A percentile compares a stretch with the other conserved stretches of the same genome.
phyloP scores from a whole-genome alignment of 1,140 invertebrate genomes.

The Drosophila ohnishii region DNA sequence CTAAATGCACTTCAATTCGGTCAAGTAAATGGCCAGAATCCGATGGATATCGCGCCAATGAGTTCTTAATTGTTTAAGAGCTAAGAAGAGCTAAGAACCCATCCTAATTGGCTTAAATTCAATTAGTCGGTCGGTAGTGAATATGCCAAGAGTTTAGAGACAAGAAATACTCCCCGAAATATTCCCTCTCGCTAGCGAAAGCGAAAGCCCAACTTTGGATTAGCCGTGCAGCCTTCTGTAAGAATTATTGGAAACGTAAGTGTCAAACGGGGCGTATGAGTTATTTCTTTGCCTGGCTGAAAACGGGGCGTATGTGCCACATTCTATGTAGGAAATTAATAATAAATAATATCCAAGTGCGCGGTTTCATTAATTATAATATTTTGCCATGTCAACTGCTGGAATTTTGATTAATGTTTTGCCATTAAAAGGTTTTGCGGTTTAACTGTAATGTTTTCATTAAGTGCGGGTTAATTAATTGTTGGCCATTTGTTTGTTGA shows the following conservation, averaged over 20 bases:
- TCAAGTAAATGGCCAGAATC: slow-evolving; percentile 9
- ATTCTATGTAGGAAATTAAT: slow-evolving; percentile 13
- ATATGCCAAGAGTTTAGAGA: slow-evolving; percentile 45
- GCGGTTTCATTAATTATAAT: slow-evolving; percentile 32
- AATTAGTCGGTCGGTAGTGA: slow-evolving; percentile 38
- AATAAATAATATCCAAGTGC: slow-evolving; percentile 11
- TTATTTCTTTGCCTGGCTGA: slow-evolving; percentile 13
- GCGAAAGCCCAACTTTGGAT: slow-evolving; percentile 43
- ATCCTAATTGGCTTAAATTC: slow-evolving; percentile 36
- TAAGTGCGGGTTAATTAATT: slow-evolving; percentile 16
- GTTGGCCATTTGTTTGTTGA: not conserved
- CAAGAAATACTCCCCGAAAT: slow-evolving; percentile 11
- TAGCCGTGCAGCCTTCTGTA: slow-evolving; percentile 33
- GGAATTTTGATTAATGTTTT: slow-evolving; percentile 32
- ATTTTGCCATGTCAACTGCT: slow-evolving; percentile 6
- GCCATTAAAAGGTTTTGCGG: slow-evolving; percentile 25
- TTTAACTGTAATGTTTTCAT: slow-evolving; percentile 12
- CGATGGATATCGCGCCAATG: slow-evolving; percentile 30
- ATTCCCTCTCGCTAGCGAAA: slow-evolving; percentile 8
- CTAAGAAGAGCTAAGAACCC: not conserved
- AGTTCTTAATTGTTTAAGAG: slow-evolving; percentile 6
- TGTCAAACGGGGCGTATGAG: slow-evolving; percentile 45
- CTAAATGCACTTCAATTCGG: slow-evolving; percentile 23
- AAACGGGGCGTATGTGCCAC: slow-evolving; percentile 37
- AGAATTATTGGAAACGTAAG: slow-evolving; percentile 44